phyloP scores from a whole-genome alignment of 2,888 invertebrate genomes.

The Caprella mutica region DNA sequence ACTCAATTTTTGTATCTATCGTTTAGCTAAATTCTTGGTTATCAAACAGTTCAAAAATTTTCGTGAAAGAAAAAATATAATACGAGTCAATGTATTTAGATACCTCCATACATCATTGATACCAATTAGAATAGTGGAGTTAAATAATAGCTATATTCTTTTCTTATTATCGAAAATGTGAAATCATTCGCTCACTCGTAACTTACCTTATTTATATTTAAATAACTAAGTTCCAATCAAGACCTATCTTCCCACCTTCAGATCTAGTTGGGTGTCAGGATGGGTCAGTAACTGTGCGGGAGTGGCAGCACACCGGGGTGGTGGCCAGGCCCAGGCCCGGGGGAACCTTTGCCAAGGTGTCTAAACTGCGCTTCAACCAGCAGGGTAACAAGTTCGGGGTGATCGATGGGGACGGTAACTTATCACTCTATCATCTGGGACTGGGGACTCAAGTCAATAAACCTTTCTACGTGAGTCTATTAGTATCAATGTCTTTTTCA shows the following conservation, averaged over 20 bases:
- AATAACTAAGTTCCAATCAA: constrained; percentile 7
- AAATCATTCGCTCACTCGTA: neutral
- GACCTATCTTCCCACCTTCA: constrained; percentile 40
- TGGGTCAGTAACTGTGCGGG: constrained; percentile 92
- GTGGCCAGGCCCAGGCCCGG: constrained; percentile 83
- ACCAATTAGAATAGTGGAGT: neutral
- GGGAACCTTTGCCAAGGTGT: constrained; percentile 79
- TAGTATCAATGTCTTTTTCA: no score
- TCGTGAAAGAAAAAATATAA: no score
- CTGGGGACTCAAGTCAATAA: constrained; percentile 55
- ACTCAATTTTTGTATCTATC: no score
- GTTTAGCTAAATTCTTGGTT: no score
- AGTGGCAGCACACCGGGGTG: constrained; percentile 90
- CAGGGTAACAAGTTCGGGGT: constrained; percentile 98
- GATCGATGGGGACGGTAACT: constrained; percentile 90
- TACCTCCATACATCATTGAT: neutral
- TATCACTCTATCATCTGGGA: constrained; percentile 89
- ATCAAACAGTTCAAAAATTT: no score
- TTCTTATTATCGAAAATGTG: neutral
- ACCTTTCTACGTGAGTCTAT: constrained; percentile 52
- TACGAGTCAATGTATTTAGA: constrained; percentile 10
- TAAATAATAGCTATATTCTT: neutral
- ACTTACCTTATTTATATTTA: constrained; percentile 2
- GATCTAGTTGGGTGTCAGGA: constrained; percentile 91
- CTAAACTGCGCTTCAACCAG: constrained; percentile 86